Base-by-base conservation (phyloP, 2,888 invertebrate genomes). In the Cancer borealis region DNA sequence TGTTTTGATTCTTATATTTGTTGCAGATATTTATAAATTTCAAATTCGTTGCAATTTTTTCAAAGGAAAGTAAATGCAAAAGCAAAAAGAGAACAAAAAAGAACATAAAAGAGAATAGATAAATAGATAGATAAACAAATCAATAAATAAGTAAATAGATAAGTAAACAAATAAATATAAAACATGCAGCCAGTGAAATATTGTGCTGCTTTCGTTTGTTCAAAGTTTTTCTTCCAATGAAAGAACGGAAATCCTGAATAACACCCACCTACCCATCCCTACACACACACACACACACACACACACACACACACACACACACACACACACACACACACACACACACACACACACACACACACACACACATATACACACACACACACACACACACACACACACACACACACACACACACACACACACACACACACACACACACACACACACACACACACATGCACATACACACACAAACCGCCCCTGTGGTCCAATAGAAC, bases 331-430 rank as follows among this genome's bases (percentile, higher is more conserved):
- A 66, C 66, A 66, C 66, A 66, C 66, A 66, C 66, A 66, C 66
- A 66, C 66, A 66, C 66, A 66, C 66, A 66, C 66, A 66, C 66
- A 66, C 66, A 66, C 66, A 66, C 66, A 66, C 66, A 66, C 66
- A 66, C 66, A 66, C 66, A 66, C 66, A 66, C 17, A 54, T 3
- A 54, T 3, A 66, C 66, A 66, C n/a, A 66, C n/a, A 12, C 12
- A 12, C 39, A 39, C 88, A 39, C 39, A 39, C 39, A 39, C 39
- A 88, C 39, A 88, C 39, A 88, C 39, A 88, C 39, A 88, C 39
- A 88, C 39, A 88, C 39, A 88, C 39, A 30, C 39, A 88, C 88
- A 88, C 88, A 88, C 88, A 88, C 88, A 88, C 88, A 88, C 66
- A 66, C 66, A 66, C 66, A 66, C 66, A 66, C 66, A 66, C 66